A percentile compares a stretch with the other conserved stretches of the same genome.
Conservation (phyloP, 1,140 invertebrate genomes). For the Oryzaephilus surinamensis region DNA sequence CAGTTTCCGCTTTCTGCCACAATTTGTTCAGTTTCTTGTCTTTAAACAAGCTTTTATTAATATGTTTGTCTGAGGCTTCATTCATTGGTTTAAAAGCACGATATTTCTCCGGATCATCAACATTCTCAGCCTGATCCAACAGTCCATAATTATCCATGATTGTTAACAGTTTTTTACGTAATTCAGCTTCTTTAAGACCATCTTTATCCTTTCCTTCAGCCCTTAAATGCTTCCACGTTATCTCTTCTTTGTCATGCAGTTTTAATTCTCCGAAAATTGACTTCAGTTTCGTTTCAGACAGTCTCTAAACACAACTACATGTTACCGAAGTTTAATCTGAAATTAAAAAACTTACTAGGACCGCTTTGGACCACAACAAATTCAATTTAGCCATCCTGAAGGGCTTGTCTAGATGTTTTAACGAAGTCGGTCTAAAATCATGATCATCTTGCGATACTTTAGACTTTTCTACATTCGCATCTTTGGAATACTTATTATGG, state of each 20-base stretch:
- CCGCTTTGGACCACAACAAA: slow-evolving; percentile 34
- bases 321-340: not conserved
- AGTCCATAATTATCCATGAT: slow-evolving; percentile 77
- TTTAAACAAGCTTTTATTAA: slow-evolving; percentile 69
- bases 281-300: slow-evolving; percentile 74
- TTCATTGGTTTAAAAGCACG: slow-evolving; percentile 34
- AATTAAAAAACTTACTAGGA: slow-evolving; percentile 23
- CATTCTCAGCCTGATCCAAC: slow-evolving; percentile 67
- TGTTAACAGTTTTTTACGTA: slow-evolving; percentile 67
- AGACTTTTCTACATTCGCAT: slow-evolving; percentile 18
- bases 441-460: slow-evolving; percentile 9
- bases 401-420: slow-evolving; percentile 32
- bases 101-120: slow-evolving; percentile 44
- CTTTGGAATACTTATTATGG: slow-evolving; percentile 30
- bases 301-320: slow-evolving; percentile 46
- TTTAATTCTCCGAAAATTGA: slow-evolving; percentile 79
- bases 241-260: slow-evolving; percentile 86
- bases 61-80: slow-evolving; percentile 48
- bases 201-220: slow-evolving; percentile 76
- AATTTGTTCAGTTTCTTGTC: slow-evolving; percentile 84
- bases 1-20: slow-evolving; percentile 78
- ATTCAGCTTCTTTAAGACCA: slow-evolving; percentile 70
- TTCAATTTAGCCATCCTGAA: slow-evolving; percentile 35
- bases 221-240: slow-evolving; percentile 69
- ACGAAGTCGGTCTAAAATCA: slow-evolving; percentile 23